These are phyloP conservation scores for Antheraea pernyi DNA, from an alignment of 1,140 invertebrate species.

Conservation along the genomic window DNA sequence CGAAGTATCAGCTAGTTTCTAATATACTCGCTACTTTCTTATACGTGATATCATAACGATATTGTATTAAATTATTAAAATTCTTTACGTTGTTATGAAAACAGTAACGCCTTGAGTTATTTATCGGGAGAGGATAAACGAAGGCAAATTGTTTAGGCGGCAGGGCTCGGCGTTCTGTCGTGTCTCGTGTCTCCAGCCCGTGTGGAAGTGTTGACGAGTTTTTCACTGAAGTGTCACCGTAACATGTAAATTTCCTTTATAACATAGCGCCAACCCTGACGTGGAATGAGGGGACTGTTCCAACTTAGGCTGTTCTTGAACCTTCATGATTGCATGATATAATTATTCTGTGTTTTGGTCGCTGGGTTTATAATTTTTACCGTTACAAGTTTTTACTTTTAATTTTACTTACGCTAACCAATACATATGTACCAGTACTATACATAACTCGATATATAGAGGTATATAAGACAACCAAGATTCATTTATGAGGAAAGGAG, in stretches of 20 bases:
- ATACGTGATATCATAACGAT: background rate
- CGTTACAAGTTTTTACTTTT: no score
- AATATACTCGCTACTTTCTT: no score
- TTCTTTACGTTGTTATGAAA: background rate
- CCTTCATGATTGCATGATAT: background rate
- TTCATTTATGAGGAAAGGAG: no score
- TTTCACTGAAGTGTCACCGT: constrained; percentile 1
- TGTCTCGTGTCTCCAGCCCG: background rate
- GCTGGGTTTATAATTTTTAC: no score
- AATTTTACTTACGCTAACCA: no score
- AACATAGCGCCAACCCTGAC: background rate
- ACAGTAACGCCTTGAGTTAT: background rate
- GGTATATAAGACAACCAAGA: no score
- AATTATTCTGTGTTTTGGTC: background rate
- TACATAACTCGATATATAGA: no score
- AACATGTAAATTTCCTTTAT: background rate
- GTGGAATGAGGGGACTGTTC: background rate
- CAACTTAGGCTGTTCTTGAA: background rate
- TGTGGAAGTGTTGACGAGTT: constrained; percentile 1
- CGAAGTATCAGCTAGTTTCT: no score
- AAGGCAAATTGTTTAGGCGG: background rate
- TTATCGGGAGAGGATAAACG: background rate
- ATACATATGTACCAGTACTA: no score
- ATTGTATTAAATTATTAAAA: background rate
- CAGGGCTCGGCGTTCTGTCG: no score